These are phyloP conservation scores for Scaptomyza pallida DNA, from an alignment of 1,140 invertebrate species.

Conservation along the genomic window DNA sequence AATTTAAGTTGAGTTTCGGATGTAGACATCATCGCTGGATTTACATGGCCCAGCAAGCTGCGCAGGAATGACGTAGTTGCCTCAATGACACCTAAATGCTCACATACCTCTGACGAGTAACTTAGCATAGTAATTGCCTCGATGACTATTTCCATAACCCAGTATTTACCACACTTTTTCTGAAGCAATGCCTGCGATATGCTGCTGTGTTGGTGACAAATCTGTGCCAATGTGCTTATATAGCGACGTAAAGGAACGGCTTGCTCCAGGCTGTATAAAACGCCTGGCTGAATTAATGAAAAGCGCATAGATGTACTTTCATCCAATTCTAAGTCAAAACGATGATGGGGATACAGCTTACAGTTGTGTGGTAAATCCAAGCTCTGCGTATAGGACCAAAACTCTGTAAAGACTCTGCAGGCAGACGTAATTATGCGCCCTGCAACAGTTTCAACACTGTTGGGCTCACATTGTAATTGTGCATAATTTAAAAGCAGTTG, in stretches of 20 bases:
- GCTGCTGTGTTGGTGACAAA: constrained; percentile 46
- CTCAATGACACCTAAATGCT: constrained; percentile 69
- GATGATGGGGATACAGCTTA: constrained; percentile 56
- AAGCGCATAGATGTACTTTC: not conserved
- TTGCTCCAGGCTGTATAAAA: constrained; percentile 49
- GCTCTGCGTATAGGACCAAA: constrained; percentile 56
- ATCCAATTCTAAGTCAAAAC: constrained; percentile 36
- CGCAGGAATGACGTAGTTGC: constrained; percentile 54
- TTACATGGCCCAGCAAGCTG: constrained; percentile 37
- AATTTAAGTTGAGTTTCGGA: constrained; percentile 12
- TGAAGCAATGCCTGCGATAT: constrained; percentile 43
- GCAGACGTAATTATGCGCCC: constrained; percentile 48
- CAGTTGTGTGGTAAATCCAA: constrained; percentile 58
- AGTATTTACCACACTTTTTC: constrained; percentile 47
- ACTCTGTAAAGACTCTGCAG: constrained; percentile 61
- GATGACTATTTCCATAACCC: constrained; percentile 52
- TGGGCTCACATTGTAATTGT: constrained; percentile 52
- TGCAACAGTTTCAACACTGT: constrained; percentile 12
- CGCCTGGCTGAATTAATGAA: constrained; percentile 37
- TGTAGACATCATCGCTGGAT: not conserved
- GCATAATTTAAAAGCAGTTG: constrained; percentile 54
- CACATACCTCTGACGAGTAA: constrained; percentile 60
- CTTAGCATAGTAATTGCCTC: constrained; percentile 65
- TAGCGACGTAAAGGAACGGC: constrained; percentile 66
- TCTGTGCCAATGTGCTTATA: constrained; percentile 58